Evolutionary conservation across 2,113 vertebrate species (phyloP), one percentile per base, ranked within the genome.

Genomic region (Barbus barbus): DNA sequence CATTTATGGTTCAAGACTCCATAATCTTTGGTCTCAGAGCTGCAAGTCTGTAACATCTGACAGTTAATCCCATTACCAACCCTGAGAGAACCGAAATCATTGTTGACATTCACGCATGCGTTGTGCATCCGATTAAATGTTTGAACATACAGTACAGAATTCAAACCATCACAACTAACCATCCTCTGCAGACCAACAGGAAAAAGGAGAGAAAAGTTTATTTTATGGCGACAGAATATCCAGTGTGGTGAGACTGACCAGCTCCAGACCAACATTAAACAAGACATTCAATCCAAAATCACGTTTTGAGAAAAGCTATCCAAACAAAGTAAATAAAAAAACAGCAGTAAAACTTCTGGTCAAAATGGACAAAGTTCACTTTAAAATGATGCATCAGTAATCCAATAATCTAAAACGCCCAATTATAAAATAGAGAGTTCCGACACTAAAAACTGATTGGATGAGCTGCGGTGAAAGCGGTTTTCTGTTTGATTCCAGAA

Each of bases 231-330:
- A 5, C 16, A 67, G 18, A 67, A 79, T 26, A 61, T 79, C 77
- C 36, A 79, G 26, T 48, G 61, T 81, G 61, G 78, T 48, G 38
- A 67, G 61, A 67, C 60, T 67, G 8, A 51, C 78, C 78, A 81
- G 41, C 38, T 48, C 41, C 36, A 81, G 18, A 20, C 41, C 6
- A 67, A 22, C 60, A 46, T 65, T 65, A 46, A 80, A 80, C 63
- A 41, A n/a, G 24, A 11, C 8, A 22, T 78, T 78, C 53, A 58
- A 14, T 60, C 22, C n/a, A 36, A 38, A 78, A 53, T 53, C 24
- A 76, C 24, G 18, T 53, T 76, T 76, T 76, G 44, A 53, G 24
- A 56, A 76, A 76, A 33, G 28, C 46, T 48, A 48, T 31, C n/a
- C 46, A 44, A 46, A 38, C 20, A 71, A n/a, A 71, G 20, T n/a